Percentiles rank a stretch among this genome's conserved stretches.
These are phyloP conservation scores for Lates calcarifer DNA, from an alignment of 2,113 vertebrate species.

Conservation along the genomic window DNA sequence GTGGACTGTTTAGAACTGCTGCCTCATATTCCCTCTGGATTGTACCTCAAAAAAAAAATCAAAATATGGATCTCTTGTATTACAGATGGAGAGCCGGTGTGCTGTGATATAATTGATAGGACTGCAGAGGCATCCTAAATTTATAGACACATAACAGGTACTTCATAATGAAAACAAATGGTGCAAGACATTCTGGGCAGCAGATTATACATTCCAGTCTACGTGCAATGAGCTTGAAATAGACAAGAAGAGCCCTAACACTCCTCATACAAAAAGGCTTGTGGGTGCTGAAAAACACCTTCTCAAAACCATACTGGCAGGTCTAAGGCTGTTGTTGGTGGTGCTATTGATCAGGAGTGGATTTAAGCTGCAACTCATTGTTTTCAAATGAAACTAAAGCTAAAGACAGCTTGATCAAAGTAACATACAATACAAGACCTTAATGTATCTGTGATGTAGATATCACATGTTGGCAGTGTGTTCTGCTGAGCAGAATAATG, in stretches of 20 bases:
- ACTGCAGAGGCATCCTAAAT: background rate
- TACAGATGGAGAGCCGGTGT: background rate
- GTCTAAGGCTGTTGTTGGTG: background rate
- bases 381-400: background rate
- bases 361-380: background rate
- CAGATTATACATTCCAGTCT: background rate
- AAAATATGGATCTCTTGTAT: conserved; percentile 2
- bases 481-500: background rate
- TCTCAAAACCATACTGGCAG: too few relatives aligned
- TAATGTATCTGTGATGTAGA: too few relatives aligned
- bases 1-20: conserved; percentile 19
- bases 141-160: background rate
- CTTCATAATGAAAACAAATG: background rate
- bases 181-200: background rate
- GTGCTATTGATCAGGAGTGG: background rate
- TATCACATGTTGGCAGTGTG: background rate
- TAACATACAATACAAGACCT: background rate
- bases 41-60: conserved; percentile 10
- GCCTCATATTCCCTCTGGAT: conserved; percentile 31
- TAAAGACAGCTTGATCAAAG: background rate
- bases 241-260: background rate
- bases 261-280: background rate
- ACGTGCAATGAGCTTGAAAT: background rate
- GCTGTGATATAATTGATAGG: background rate
- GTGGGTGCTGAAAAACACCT: background rate